Base-by-base conservation (phyloP, 2,888 invertebrate species). In the Vesta saturnalis region DNA sequence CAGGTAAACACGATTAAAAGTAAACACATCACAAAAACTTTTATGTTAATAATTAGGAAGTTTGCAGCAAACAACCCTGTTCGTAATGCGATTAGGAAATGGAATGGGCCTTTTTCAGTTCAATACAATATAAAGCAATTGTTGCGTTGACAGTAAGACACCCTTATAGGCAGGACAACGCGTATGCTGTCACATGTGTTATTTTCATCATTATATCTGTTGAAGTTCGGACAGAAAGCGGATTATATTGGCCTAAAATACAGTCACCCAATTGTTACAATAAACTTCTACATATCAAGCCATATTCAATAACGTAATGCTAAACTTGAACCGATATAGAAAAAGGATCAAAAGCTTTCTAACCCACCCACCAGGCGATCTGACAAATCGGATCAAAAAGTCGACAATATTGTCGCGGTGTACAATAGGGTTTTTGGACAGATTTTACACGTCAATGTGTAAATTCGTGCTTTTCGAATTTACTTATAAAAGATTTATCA, bases 331-430 rank as follows among this genome's bases (percentile, higher is more conserved):
- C 77, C 81, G 81, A 81, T 83, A 83, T 81, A 82, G 83, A 83
- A 83, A 83, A 83, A 83, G 82, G 82, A 82, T 83, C 82, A 81
- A 79, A 52, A 76, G 79, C 74, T 80, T 80, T 79, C 79, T 81
- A 82, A 82, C 83, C 82, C 81, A 83, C 83, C 83, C 83, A 82
- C 82, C 81, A 81, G 78, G 81, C 81, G 81, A 82, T 83, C 80
- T 81, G 83, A 84, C 84, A 85, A 85, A 85, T 84, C 85, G 84
- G 84, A 85, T 85, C 83, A 84, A 84, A 83, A 84, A 85, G 84
- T 85, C 85, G 85, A 84, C 83, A 83, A 84, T 83, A 84, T 84
- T 84, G 84, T 83, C 78, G 81, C 79, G 80, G 78, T 80, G 78
- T 79, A 83, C 83, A 83, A 84, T 83, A 75, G 82, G 74, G 80